Conservation (phyloP, 2,888 invertebrate species). For the Stenchaetothrips biformis region DNA sequence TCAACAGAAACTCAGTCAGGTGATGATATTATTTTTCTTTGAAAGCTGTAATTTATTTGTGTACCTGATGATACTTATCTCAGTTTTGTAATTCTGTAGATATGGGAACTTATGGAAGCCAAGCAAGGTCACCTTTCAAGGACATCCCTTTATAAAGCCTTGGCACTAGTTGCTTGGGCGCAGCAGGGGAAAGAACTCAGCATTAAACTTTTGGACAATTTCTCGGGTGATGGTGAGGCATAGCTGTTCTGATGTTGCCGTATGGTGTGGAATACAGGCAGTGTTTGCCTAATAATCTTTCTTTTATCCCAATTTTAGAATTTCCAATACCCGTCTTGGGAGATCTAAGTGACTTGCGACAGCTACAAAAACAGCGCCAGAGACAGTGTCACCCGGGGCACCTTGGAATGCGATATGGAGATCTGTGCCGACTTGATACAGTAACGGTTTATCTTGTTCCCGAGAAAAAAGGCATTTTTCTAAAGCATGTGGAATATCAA, state of each 20-base stretch:
- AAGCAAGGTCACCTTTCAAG: conserved; percentile 50
- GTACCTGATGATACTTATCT: not conserved
- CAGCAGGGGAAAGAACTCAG: conserved; percentile 55
- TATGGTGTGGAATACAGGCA: no score
- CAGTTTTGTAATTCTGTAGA: conserved; percentile 39
- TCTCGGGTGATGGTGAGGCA: conserved; percentile 38
- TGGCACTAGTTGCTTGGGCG: conserved; percentile 54
- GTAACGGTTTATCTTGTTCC: conserved; percentile 68
- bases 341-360: conserved; percentile 49
- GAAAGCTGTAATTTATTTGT: not conserved
- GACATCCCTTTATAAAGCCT: conserved; percentile 53
- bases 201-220: conserved; percentile 53
- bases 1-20: conserved; percentile 2
- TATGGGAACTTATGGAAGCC: conserved; percentile 53
- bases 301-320: conserved; percentile 44
- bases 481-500: conserved; percentile 72
- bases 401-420: conserved; percentile 55
- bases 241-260: not conserved
- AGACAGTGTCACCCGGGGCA: conserved; percentile 49
- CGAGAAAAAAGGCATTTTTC: conserved; percentile 68
- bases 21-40: not conserved
- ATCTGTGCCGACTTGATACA: conserved; percentile 60
- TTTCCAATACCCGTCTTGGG: conserved; percentile 52
- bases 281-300: not conserved
- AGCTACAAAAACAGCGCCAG: conserved; percentile 48